These are phyloP conservation scores for Oceanites oceanicus DNA, from an alignment of 2,113 vertebrate genomes.

Conservation along the genomic window DNA sequence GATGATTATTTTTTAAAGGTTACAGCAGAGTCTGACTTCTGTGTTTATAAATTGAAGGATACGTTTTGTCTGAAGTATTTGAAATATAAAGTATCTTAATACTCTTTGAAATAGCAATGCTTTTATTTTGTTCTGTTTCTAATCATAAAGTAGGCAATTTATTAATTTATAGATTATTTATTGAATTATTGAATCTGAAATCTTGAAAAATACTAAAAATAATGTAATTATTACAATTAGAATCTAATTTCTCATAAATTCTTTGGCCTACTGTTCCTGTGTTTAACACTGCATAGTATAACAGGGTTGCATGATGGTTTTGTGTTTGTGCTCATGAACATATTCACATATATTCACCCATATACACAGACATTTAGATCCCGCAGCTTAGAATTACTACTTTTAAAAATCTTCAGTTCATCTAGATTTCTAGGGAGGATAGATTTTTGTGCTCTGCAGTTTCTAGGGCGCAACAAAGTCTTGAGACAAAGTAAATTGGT, in stretches of 20 bases:
- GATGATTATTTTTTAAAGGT: background rate
- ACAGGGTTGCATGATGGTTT: background rate
- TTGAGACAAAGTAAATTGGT: background rate
- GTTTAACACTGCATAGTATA: background rate
- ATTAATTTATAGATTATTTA: background rate
- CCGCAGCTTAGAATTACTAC: background rate
- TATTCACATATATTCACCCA: background rate
- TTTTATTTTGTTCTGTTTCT: background rate
- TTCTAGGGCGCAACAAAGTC: background rate
- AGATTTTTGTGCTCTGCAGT: background rate
- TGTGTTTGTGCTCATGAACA: background rate
- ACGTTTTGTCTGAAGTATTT: background rate
- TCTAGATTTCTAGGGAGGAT: background rate
- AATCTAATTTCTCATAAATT: background rate
- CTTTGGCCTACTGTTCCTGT: background rate
- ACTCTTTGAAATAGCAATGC: background rate
- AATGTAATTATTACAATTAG: background rate
- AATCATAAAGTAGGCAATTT: background rate
- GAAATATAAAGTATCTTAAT: background rate
- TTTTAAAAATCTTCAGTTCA: background rate
- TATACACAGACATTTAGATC: background rate
- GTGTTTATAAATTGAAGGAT: background rate
- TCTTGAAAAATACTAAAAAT: background rate
- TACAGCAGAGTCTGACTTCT: background rate
- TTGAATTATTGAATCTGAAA: background rate